Percentiles rank a stretch among this genome's conserved stretches.
phyloP scores from a whole-genome alignment of 2,113 vertebrate species.

The Psophia crepitans region DNA sequence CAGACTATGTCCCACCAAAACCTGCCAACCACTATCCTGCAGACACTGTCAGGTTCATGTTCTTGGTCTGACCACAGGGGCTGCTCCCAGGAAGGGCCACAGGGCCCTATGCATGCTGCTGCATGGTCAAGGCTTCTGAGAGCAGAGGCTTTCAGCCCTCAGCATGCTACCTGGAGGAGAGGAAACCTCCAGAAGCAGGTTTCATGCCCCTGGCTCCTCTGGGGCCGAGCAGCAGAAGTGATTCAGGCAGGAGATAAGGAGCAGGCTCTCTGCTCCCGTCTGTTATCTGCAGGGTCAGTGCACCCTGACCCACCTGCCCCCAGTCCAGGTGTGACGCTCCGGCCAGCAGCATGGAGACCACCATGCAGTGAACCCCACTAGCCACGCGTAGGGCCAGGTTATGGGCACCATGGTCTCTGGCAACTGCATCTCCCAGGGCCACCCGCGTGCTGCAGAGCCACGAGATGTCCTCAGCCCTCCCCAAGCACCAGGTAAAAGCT shows the following conservation, averaged over 20 bases:
- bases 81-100: neutral
- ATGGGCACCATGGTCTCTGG: rapidly evolving
- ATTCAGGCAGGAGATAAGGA: neutral
- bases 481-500: conserved; percentile 22
- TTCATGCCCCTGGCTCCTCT: neutral
- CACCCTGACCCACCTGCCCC: neutral
- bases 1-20: neutral
- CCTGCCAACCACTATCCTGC: neutral
- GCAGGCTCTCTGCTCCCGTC: neutral
- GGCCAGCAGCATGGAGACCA: neutral
- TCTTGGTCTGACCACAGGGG: neutral
- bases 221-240: neutral
- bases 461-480: neutral
- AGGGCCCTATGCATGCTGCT: rapidly evolving
- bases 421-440: neutral
- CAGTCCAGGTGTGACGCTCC: neutral
- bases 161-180: rapidly evolving
- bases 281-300: rapidly evolving
- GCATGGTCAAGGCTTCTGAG: neutral
- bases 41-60: neutral
- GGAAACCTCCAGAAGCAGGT: neutral
- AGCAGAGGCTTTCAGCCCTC: neutral
- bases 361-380: neutral
- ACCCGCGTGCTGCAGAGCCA: neutral
- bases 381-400: neutral